These are phyloP conservation scores for Etia nguti DNA, from an alignment of 2,113 vertebrate species.

Conservation along the genomic window DNA sequence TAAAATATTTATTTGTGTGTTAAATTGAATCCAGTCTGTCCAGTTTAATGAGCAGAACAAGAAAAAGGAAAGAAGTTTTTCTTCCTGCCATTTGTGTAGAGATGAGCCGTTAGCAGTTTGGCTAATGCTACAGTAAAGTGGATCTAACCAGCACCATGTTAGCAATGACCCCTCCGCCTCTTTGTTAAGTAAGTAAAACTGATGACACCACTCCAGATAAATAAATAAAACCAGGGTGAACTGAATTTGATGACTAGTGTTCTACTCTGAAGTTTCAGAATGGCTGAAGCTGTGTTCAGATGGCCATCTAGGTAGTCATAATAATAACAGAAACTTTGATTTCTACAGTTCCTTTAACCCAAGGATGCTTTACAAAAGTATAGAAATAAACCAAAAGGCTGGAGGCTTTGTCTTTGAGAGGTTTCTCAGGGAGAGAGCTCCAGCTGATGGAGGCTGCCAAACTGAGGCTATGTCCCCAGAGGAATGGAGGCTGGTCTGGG, in stretches of 20 bases:
- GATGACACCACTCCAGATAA: neutral
- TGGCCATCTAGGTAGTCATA: neutral
- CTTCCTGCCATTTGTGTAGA: too few relatives aligned
- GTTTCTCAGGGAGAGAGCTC: too few relatives aligned
- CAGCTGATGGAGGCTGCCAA: too few relatives aligned
- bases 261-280: neutral
- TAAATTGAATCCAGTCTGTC: fast-evolving
- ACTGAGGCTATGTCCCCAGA: too few relatives aligned
- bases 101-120: neutral
- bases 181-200: neutral
- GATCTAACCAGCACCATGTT: too few relatives aligned
- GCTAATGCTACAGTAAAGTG: neutral
- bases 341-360: neutral
- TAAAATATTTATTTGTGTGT: neutral
- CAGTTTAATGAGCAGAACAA: neutral
- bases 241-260: neutral
- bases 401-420: too few relatives aligned
- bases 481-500: too few relatives aligned
- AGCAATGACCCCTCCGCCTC: neutral
- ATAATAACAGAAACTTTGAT: neutral
- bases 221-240: neutral
- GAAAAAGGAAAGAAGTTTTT: neutral
- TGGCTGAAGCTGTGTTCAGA: neutral
- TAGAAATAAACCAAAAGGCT: neutral
- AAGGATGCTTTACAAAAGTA: neutral